Evolutionary conservation across 1,140 invertebrate species (phyloP).

Genomic region (Drosophila lowei): DNA sequence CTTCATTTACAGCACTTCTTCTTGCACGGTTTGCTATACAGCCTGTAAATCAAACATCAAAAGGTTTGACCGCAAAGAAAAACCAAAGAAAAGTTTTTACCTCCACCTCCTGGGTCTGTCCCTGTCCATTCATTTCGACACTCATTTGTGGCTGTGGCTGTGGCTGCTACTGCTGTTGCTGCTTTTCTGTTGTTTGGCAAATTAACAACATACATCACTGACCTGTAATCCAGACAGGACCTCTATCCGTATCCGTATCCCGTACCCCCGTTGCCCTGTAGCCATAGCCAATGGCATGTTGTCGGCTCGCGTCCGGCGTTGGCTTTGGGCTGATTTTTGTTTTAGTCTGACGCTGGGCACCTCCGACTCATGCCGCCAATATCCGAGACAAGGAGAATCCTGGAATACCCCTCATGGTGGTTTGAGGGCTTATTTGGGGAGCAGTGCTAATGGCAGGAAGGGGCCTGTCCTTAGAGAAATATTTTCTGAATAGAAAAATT

Average conservation of each 20-base stretch:
- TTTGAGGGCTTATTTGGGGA: no score
- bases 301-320: constrained; percentile 19
- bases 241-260: no score
- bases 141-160: constrained; percentile 32
- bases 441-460: no score
- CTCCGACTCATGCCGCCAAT: no score
- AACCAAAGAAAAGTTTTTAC: not conserved
- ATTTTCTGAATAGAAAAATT: not conserved
- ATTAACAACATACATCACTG: constrained; percentile 72
- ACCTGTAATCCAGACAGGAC: constrained; percentile 49
- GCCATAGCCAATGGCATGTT: constrained; percentile 22
- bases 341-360: constrained; percentile 2
- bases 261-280: constrained; percentile 2
- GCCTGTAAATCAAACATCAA: constrained; percentile 51
- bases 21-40: not conserved
- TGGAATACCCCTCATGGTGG: not conserved
- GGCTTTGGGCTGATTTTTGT: constrained; percentile 4
- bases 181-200: constrained; percentile 49
- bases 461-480: no score
- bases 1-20: constrained; percentile 17
- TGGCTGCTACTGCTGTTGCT: not conserved
- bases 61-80: constrained; percentile 16
- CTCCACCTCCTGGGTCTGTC: constrained; percentile 5
- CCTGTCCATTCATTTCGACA: constrained; percentile 10
- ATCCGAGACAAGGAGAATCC: not conserved